These are phyloP conservation scores for Lepetodrilus schrolli DNA, from an alignment of 2,888 invertebrate species.

Conservation along the genomic window DNA sequence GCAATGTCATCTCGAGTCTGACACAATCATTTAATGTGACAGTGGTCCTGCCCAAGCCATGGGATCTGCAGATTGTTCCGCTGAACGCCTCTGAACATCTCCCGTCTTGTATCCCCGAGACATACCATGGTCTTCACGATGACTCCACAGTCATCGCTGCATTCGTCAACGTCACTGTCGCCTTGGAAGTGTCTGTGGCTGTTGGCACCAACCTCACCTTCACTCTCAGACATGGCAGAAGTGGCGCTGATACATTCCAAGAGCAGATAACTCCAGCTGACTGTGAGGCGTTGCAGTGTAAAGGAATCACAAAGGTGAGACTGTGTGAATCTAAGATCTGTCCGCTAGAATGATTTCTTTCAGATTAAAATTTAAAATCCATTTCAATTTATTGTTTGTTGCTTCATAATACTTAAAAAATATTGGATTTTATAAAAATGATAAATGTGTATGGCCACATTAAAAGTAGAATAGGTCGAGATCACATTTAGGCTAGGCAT, in stretches of 20 bases:
- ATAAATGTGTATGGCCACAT: no score
- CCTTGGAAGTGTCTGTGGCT: constrained; percentile 53
- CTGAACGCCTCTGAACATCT: constrained; percentile 38
- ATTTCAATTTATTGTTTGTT: no score
- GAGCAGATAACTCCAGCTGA: constrained; percentile 17
- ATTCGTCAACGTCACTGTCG: constrained; percentile 48
- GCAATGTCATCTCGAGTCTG: constrained; percentile 47
- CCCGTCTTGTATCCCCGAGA: constrained; percentile 54
- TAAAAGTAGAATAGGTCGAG: no score
- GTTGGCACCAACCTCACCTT: constrained; percentile 60
- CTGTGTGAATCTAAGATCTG: no score
- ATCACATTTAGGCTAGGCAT: no score
- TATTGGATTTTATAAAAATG: no score
- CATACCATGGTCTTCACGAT: constrained; percentile 33
- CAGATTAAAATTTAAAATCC: no score
- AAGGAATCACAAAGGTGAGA: constrained; percentile 44
- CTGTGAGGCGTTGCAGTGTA: constrained; percentile 38
- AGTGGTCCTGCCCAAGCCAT: constrained; percentile 54
- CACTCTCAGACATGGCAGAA: constrained; percentile 39
- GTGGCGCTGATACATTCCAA: constrained; percentile 30
- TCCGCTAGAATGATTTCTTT: no score
- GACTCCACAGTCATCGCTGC: constrained; percentile 46
- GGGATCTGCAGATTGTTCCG: constrained; percentile 50
- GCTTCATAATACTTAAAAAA: no score
- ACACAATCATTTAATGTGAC: constrained; percentile 39